Evolutionary conservation across 1,140 invertebrate genomes (phyloP).

Genomic region (Colletes latitarsis): DNA sequence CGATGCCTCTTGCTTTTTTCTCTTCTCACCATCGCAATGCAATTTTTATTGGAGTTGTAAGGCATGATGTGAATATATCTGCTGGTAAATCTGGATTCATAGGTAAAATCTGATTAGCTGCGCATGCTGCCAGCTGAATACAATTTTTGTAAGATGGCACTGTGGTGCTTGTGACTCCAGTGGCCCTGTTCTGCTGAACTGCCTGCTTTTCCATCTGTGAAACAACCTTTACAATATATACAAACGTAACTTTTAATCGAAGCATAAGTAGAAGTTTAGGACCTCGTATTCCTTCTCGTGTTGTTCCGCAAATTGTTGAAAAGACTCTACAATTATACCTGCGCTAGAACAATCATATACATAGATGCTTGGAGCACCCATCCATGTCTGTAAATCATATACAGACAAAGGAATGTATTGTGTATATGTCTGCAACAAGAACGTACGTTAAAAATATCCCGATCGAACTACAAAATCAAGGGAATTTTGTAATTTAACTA

Average conservation of each 20-base stretch:
- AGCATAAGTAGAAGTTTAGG: conserved; percentile 37
- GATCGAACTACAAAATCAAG: not conserved
- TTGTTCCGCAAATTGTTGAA: conserved; percentile 95
- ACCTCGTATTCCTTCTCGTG: conserved; percentile 94
- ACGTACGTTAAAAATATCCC: not conserved
- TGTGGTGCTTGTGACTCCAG: conserved; percentile 68
- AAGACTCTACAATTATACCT: conserved; percentile 96
- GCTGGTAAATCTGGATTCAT: conserved; percentile 99
- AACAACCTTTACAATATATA: conserved; percentile 13
- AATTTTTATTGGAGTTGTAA: conserved; percentile 99
- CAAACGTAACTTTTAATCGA: not conserved
- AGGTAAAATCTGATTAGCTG: conserved; percentile 94
- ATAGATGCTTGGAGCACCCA: conserved; percentile 99
- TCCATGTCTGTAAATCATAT: conserved; percentile 99
- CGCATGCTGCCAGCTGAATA: conserved; percentile 98
- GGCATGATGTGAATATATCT: conserved; percentile 98
- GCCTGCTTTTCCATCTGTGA: conserved; percentile 77
- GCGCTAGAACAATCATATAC: conserved; percentile 99
- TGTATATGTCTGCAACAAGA: conserved; percentile 90
- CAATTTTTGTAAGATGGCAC: conserved; percentile 91
- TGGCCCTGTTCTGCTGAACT: conserved; percentile 75
- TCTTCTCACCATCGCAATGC: conserved; percentile 92
- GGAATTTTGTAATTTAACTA: conserved; percentile 55
- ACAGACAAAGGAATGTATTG: conserved; percentile 99
- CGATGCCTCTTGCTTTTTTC: not conserved